Evolutionary conservation across 2,888 invertebrate species (phyloP), one percentile per base, ranked within the genome.

Genomic region (Ornithoptera alexandrae): DNA sequence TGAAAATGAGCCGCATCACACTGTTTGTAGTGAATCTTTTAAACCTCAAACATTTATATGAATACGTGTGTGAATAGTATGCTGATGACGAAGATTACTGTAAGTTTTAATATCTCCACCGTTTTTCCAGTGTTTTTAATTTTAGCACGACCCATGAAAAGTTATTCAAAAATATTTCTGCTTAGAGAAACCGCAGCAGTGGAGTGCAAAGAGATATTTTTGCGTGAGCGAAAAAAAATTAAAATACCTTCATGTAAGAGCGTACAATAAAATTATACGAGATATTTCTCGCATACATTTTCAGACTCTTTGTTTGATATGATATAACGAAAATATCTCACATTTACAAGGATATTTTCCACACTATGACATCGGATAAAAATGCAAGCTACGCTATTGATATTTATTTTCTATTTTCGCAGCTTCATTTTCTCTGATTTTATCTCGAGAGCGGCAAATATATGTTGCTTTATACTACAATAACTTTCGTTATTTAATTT

Each of bases 281-380:
- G 53, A n/a, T 53, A 2, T 53, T n/a, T 1, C n/a, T n/a, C 53
- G n/a, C n/a, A n/a, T 18, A 53, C 8, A 53, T 53, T n/a, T 46
- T 53, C n/a, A 53, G 18, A 53, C 53, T 53, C 18, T 53, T 53
- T 53, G 7, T 53, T n/a, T n/a, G n/a, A n/a, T 53, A 8, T 53
- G 53, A 53, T 53, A 53, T n/a, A 53, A 53, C 53, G 53, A 53
- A n/a, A 53, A 53, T n/a, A 53, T 53, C 18, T 53, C n/a, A 53
- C 53, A 53, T 53, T n/a, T 53, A 18, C 53, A 18, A 53, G 18
- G 18, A 53, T 53, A 53, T n/a, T 53, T 53, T 53, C n/a, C n/a
- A n/a, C 53, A 53, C 50, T 18, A 50, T 17, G 42, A 50, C 18
- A 53, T 53, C n/a, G n/a, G 53, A 53, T n/a, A 53, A 53, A 50